Base-by-base conservation (phyloP, 1,140 invertebrate species). In the Drosophila simulans region DNA sequence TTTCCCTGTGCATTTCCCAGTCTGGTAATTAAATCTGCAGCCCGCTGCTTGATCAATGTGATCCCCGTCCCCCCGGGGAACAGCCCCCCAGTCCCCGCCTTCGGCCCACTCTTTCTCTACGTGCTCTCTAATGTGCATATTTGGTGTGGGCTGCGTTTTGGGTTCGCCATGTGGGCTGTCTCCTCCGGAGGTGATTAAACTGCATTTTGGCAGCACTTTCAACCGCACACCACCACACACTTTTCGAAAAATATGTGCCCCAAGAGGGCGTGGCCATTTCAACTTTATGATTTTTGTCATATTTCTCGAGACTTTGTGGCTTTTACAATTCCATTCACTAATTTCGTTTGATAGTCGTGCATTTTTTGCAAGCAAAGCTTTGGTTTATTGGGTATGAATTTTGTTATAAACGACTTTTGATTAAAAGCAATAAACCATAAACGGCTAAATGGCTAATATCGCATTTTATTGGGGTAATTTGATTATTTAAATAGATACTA, bases 1-100 rank as follows among this genome's bases (percentile, higher is more conserved):
- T 31, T 27, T 62, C 0, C 2, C 2, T 12, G 59, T 62, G 45
- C 20, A 15, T 13, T 58, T 62, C 40, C 69, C 58, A 56, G 60
- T 62, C 59, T 78, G 66, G 77, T 82, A 86, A 86, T 88, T 88
- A 86, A 86, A 88, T 82, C 83, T 86, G 69, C 83, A 86, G 63
- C 43, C 68, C 77, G 65, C 72, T 45, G 62, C 52, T 66, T 52
- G 82, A 84, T 86, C 77, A 69, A 76, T 79, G 69, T 42, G 46
- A 54, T 55, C 43, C 46, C 62, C 40, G 17, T 17, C 4, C 40
- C 59, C 12, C 57, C 13, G 35, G 11, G 54, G 27, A 49, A 43
- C 34, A 13, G 17, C 46, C 40, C 60, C 45, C 31, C n/a, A 48
- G 20, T 17, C 35, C 34, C 55, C 4, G 13, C 27, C 11, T 39